Evolutionary conservation across 2,113 vertebrate species (phyloP).

Genomic region (Hyla sarda): DNA sequence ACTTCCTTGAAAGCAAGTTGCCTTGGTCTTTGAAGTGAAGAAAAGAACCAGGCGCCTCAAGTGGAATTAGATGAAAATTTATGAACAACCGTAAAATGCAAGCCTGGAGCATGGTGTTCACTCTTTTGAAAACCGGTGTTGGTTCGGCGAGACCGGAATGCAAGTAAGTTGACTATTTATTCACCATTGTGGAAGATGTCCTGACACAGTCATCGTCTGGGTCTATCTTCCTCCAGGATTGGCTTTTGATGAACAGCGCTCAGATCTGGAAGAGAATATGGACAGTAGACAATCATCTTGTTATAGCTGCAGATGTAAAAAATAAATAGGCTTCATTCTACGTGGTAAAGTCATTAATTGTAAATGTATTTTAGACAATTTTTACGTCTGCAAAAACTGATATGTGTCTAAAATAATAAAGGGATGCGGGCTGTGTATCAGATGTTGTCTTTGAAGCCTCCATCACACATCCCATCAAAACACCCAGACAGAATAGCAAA

Average conservation of each 20-base stretch:
- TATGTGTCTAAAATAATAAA: too few species aligned
- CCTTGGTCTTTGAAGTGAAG: background rate
- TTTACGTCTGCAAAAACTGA: too few species aligned
- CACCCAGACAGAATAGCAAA: too few species aligned
- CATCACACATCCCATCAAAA: too few species aligned
- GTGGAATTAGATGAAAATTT: background rate
- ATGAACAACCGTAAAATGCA: background rate
- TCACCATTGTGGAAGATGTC: background rate
- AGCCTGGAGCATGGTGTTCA: background rate
- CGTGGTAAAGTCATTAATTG: too few species aligned
- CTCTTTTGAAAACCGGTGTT: background rate
- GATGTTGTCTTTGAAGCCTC: too few species aligned
- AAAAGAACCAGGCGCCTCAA: background rate
- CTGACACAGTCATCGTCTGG: background rate
- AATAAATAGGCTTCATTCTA: background rate
- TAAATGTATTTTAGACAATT: too few species aligned
- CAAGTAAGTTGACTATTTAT: background rate
- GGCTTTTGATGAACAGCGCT: background rate
- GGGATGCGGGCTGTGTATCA: too few species aligned
- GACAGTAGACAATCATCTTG: background rate
- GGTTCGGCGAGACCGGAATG: background rate
- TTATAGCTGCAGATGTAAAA: background rate
- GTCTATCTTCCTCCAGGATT: background rate
- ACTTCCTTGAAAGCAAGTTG: conserved; percentile 18
- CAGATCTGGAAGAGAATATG: background rate